phyloP scores from a whole-genome alignment of 2,888 invertebrate genomes.

The Platycheirus albimanus region DNA sequence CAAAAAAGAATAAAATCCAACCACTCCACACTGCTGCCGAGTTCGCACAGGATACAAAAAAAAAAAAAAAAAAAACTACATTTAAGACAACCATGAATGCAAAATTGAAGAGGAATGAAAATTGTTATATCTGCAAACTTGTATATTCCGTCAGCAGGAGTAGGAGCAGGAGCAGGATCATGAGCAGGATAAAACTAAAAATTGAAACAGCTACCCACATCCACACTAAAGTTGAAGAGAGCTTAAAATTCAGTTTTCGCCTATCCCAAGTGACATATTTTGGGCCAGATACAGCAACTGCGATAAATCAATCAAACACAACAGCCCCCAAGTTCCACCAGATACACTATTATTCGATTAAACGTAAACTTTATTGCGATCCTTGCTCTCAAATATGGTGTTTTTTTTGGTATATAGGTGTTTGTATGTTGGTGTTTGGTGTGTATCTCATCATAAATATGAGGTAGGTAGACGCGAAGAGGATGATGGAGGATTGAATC shows the following conservation, averaged over 20 bases:
- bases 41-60: slow-evolving; percentile 1
- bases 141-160: slow-evolving; percentile 8
- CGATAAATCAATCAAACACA: slow-evolving; percentile 71
- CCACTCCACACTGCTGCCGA: slow-evolving; percentile 19
- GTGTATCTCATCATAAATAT: not conserved
- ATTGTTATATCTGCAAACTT: slow-evolving; percentile 22
- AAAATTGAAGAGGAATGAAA: slow-evolving; percentile 20
- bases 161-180: no score
- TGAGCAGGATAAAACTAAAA: not conserved
- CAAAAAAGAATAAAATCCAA: slow-evolving; percentile 16
- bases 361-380: slow-evolving; percentile 56
- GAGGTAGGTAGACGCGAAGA: not conserved
- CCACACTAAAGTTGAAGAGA: slow-evolving; percentile 16
- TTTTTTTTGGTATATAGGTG: no score
- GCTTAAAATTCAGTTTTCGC: slow-evolving; percentile 70
- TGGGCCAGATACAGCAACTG: slow-evolving; percentile 58
- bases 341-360: slow-evolving; percentile 69
- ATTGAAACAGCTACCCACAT: slow-evolving; percentile 16
- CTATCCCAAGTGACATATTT: slow-evolving; percentile 66
- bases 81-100: slow-evolving; percentile 11
- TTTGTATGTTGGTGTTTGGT: not conserved
- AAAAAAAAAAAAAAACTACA: slow-evolving; percentile 4
- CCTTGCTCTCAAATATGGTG: slow-evolving; percentile 38
- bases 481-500: not conserved
- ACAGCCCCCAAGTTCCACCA: slow-evolving; percentile 47